Evolutionary conservation across 2,797 vertebrate species (phyloP).

Genomic region (Loris lydekkerianus): DNA sequence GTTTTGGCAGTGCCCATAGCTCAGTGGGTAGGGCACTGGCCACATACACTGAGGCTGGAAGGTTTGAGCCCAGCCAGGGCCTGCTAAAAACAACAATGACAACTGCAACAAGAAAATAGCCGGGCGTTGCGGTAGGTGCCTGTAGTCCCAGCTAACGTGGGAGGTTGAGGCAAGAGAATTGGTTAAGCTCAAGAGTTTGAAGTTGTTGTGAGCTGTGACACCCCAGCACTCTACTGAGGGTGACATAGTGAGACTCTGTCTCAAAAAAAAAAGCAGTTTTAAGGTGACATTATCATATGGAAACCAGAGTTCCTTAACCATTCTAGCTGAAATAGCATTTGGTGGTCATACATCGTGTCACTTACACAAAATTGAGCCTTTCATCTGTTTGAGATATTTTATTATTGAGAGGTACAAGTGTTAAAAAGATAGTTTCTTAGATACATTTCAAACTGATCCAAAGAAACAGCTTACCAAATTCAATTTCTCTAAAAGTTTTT

Average conservation of each 20-base stretch:
- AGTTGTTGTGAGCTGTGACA: too few relatives aligned
- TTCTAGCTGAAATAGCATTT: slow-evolving; percentile 16
- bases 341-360: slow-evolving; percentile 4
- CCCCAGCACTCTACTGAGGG: too few relatives aligned
- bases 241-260: too few relatives aligned
- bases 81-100: too few relatives aligned
- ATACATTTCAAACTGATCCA: slow-evolving; percentile 4
- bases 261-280: background rate
- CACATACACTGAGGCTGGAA: too few relatives aligned
- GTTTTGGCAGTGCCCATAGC: background rate
- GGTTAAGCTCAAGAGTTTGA: too few relatives aligned
- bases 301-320: slow-evolving; percentile 25
- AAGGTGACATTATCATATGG: slow-evolving; percentile 42
- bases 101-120: too few relatives aligned
- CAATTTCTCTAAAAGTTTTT: background rate
- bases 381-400: slow-evolving; percentile 14
- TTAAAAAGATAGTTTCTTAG: background rate
- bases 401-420: background rate
- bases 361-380: slow-evolving; percentile 37
- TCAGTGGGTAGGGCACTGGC: too few relatives aligned
- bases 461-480: slow-evolving; percentile 19
- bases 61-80: too few relatives aligned
- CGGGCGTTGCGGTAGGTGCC: too few relatives aligned
- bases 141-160: too few relatives aligned
- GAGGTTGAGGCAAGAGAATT: too few relatives aligned